Base-by-base conservation (phyloP, 1,140 invertebrate genomes). In the Pygmarrhopalites habei region DNA sequence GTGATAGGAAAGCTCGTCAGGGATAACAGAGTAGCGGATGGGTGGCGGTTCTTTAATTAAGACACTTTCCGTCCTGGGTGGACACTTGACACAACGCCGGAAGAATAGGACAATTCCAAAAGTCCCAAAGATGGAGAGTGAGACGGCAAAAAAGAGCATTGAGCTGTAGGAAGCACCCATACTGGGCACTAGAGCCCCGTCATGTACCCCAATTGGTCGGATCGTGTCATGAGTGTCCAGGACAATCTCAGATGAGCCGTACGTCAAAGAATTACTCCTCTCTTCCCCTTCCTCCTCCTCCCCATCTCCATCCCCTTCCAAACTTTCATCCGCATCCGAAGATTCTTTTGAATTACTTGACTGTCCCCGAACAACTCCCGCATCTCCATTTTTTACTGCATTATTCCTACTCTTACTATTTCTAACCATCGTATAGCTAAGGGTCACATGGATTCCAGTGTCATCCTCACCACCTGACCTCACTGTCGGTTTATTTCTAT, bases 51-150 rank as follows among this genome's bases (percentile, higher is more conserved):
- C 65, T 53, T 72, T 70, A 44, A 56, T 17, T 52, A 66, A 58
- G 35, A 68, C 66, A 63, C 66, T 57, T 58, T 62, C 52, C 60
- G 66, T 55, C 43, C 62, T 56, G 19, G 71, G 63, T 14, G 73
- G 73, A 65, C 73, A 74, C 28, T 67, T 72, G 62, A 74, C 73
- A 64, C 73, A 74, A 10, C 72, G 66, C 23, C 72, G 52, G 49
- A 73, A 44, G 55, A 74, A 74, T 2, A 74, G 23, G 12, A 73
- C 68, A 19, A 74, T 59, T 10, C 72, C 73, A 35, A 72, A 64
- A 29, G 59, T 58, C n/a, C 70, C 71, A 58, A 74, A 74, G 28
- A 74, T 68, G 32, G 72, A 71, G 19, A 74, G 62, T 23, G 73
- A 72, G 46, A 71, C 55, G 43, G 70, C 64, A 49, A 74, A 74